Percentiles rank a stretch among this genome's conserved stretches.
Evolutionary conservation across 2,797 vertebrate genomes (phyloP).

Genomic region (Melanotaenia nigrans): DNA sequence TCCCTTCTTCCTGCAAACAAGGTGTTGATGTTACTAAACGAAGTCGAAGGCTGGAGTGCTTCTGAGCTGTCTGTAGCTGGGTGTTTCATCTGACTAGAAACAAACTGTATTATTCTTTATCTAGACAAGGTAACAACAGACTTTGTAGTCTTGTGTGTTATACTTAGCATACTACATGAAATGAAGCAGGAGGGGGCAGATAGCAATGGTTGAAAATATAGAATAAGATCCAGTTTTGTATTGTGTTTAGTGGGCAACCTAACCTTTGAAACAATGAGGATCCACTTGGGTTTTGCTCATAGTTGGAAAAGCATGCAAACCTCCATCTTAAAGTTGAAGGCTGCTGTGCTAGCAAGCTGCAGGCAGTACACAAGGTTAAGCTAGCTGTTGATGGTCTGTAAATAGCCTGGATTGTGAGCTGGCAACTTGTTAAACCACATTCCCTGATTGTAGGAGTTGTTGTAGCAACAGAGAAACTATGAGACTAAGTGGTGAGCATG

Average conservation of each 20-base stretch:
- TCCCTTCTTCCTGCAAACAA: background rate
- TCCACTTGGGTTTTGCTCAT: background rate
- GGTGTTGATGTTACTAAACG: background rate
- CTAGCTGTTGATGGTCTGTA: constrained; percentile 5
- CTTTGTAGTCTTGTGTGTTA: too few relatives aligned
- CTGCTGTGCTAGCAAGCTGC: background rate
- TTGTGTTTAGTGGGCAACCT: background rate
- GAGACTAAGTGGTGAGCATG: background rate
- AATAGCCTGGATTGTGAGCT: background rate
- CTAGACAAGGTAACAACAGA: background rate
- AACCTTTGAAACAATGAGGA: background rate
- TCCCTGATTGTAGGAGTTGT: background rate
- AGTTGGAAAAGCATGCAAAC: background rate
- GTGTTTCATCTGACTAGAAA: background rate
- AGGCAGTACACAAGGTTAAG: background rate
- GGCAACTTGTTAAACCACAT: constrained; percentile 10
- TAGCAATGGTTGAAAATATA: background rate
- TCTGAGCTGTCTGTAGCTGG: background rate
- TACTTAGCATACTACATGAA: background rate
- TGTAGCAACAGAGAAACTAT: background rate
- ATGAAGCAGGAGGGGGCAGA: background rate
- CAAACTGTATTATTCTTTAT: background rate
- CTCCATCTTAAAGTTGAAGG: constrained; percentile 1
- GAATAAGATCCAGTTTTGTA: background rate
- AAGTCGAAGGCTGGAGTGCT: background rate